Base-by-base conservation (phyloP, 1,140 invertebrate genomes). In the Psilanteris sp. region DNA sequence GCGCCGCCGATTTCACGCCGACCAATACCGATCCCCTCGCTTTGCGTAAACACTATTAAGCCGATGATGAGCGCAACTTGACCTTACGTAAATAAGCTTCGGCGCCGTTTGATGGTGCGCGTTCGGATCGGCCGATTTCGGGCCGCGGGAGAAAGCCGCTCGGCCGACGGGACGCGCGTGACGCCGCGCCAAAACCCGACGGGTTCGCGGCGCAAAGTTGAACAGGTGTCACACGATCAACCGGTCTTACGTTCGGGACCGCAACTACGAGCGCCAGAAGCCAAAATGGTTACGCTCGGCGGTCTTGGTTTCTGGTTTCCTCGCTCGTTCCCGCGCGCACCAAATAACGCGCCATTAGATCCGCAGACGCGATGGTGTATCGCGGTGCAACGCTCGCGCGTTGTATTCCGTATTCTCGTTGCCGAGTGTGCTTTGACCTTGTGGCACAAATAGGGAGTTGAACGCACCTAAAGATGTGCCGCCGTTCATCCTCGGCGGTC, bases 1-100 rank as follows among this genome's bases (percentile, higher is more conserved):
- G 83, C 84, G 84, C 85, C 83, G 84, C 83, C 83, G 81, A 81
- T 83, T 86, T 86, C 82, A 85, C 83, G 83, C 83, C 52, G 55
- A 16, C 61, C 8, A 72, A 72, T 15, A 24, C 62, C 36, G 57
- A 11, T 57, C 44, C 18, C 16, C n/a, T 26, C 9, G 20, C 26
- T 68, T 62, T 72, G 27, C 67, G 74, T 44, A 77, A 77, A 77
- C 62, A 77, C 67, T 54, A 64, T 77, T 72, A 71, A 54, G 31
- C 39, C 54, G 50, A 70, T 52, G 59, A 22, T 43, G 57, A 9
- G 16, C 32, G 64, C 57, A 75, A 68, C 72, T 57, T 77, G 68
- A 68, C 75, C 75, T 72, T 77, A 68, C 75, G 62, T 77, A 72
- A 77, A 73, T 72, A 72, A 50, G 18, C n/a, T 11, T 50, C 55